Conservation (phyloP, 2,113 vertebrate genomes). For the Thalassarche chlororhynchos region DNA sequence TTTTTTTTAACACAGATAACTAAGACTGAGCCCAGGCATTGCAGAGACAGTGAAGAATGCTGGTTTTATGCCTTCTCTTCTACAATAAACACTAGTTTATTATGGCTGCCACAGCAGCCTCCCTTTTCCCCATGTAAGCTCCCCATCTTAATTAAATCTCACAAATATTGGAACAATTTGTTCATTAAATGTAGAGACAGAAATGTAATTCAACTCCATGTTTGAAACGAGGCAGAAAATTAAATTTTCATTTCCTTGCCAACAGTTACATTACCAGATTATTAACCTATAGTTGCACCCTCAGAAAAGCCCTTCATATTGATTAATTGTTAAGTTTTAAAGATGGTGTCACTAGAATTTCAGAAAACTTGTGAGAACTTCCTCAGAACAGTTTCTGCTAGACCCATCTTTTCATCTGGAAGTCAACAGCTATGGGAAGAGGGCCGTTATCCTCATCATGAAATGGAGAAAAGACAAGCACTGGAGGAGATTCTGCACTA, state of each 20-base stretch:
- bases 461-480: neutral
- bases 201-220: constrained; percentile 1
- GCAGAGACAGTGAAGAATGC: neutral
- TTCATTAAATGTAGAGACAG: constrained; percentile 19
- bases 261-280: neutral
- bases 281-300: neutral
- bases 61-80: neutral
- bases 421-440: neutral
- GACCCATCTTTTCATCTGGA: neutral
- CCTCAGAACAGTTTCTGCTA: neutral
- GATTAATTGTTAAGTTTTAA: neutral
- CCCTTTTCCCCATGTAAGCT: neutral
- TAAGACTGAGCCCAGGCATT: neutral
- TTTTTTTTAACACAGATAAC: neutral
- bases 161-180: neutral
- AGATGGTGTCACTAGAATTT: neutral
- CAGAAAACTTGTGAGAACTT: neutral
- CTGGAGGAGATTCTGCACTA: neutral
- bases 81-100: neutral
- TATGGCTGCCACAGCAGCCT: neutral
- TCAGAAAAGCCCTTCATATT: neutral
- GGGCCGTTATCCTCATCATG: neutral
- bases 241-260: neutral
- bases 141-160: neutral
- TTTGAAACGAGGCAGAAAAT: constrained; percentile 11